Percentiles rank a stretch among this genome's conserved stretches.
These are phyloP conservation scores for Lacanobia wlatinum DNA, from an alignment of 2,888 invertebrate genomes.

Conservation along the genomic window DNA sequence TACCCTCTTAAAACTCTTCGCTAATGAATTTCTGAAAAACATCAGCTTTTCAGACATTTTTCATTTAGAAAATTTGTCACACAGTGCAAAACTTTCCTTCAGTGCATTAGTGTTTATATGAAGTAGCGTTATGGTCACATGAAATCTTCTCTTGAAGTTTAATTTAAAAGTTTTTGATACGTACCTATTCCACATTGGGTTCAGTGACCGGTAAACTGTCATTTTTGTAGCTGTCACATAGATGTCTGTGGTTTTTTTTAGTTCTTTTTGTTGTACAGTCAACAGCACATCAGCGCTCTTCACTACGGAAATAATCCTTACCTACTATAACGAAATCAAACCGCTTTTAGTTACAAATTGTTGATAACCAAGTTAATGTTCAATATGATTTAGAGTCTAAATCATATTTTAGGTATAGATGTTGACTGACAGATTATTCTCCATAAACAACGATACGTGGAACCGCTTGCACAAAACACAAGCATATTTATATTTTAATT, in stretches of 20 bases:
- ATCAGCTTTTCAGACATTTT: conserved; percentile 70
- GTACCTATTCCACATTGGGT: conserved; percentile 50
- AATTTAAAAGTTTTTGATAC: conserved; percentile 79
- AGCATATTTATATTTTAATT: too few relatives aligned
- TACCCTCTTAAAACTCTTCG: conserved; percentile 38
- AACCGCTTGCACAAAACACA: too few relatives aligned
- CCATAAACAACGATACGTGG: too few relatives aligned
- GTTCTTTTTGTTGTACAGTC: not conserved
- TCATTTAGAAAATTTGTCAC: conserved; percentile 77
- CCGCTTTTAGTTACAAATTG: too few relatives aligned
- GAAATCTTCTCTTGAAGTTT: conserved; percentile 74
- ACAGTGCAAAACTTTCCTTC: conserved; percentile 69
- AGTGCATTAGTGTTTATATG: conserved; percentile 71
- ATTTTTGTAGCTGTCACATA: conserved; percentile 52
- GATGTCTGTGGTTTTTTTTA: conserved; percentile 15
- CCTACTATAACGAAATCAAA: not conserved
- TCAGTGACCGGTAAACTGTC: conserved; percentile 67
- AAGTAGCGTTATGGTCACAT: conserved; percentile 71
- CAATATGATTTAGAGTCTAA: too few relatives aligned
- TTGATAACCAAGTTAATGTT: too few relatives aligned
- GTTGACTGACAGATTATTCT: too few relatives aligned
- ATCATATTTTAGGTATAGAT: too few relatives aligned
- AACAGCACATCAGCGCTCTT: not conserved
- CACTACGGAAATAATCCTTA: not conserved
- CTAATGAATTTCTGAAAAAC: conserved; percentile 51